Base-by-base conservation (phyloP, 2,113 vertebrate genomes). In the Forbesichthys agassizii region DNA sequence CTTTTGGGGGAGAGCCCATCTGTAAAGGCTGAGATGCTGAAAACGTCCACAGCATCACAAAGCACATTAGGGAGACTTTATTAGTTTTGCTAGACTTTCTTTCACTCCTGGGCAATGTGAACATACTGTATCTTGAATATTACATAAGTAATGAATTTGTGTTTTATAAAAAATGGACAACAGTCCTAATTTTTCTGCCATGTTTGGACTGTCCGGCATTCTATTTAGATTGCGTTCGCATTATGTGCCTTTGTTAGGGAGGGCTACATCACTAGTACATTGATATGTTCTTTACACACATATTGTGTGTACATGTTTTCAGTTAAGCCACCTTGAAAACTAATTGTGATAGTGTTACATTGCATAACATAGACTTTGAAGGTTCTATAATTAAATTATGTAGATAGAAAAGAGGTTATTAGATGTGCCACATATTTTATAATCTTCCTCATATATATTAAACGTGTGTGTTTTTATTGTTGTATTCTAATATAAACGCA, bases 51-150 rank as follows among this genome's bases (percentile, higher is more conserved):
- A 3, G 47, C 82, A 79, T 81, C 81, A 83, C 77, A 80, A 84
- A 82, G 78, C 77, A 80, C 73, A 79, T 84, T 80, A 84, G 70
- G 75, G 70, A 77, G 77, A 81, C 77, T 82, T 78, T 86, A 78
- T 84, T 80, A 79, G 74, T 81, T 73, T 63, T 12, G 72, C 74
- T 82, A 77, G 75, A 73, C 63, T 64, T 33, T 71, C 84, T 66
- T 59, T 71, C 70, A 70, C 83, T 64, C 88, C 85, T 82, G 9
- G 74, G 62, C 72, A 89, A 88, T 89, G 88, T 91, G 89, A 88
- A 90, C 59, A 61, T 70, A 71, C 12, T 11, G 81, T 66, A 68
- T 54, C 74, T 42, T 73, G 69, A 62, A 70, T 77, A 42, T 42
- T 42, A 8, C 36, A 69, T 80, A 63, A 36, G 64, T 73, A 71